These are phyloP conservation scores for Ramphastos sulfuratus DNA, from an alignment of 2,113 vertebrate genomes.

Conservation along the genomic window DNA sequence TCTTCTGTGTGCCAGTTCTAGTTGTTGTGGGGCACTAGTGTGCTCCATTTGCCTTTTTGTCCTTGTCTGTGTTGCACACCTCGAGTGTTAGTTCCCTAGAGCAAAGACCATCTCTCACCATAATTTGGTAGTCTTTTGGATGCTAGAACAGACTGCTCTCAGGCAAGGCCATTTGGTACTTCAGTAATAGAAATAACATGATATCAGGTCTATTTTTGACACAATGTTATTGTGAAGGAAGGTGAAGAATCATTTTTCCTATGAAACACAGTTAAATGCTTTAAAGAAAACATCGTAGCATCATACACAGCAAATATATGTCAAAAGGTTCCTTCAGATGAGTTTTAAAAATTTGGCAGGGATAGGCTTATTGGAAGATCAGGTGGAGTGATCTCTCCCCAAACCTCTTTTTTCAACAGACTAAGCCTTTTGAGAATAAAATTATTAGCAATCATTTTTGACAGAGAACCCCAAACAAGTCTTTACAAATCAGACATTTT, in stretches of 20 bases:
- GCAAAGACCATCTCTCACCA: background rate
- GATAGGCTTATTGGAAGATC: background rate
- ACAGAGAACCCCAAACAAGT: background rate
- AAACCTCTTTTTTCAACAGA: background rate
- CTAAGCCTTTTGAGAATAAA: background rate
- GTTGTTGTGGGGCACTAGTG: background rate
- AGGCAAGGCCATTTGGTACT: slow-evolving; percentile 11
- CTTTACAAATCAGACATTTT: background rate
- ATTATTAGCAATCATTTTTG: background rate
- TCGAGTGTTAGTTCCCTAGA: background rate
- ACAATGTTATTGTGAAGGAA: background rate
- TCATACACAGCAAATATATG: background rate
- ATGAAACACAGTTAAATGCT: background rate
- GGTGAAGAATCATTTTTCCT: background rate
- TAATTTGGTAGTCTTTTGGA: background rate
- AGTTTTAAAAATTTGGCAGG: background rate
- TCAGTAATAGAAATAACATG: slow-evolving; percentile 15
- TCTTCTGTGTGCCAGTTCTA: fast-evolving
- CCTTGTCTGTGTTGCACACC: background rate
- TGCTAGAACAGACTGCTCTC: background rate
- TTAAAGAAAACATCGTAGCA: background rate
- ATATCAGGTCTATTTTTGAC: slow-evolving; percentile 45
- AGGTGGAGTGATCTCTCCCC: background rate
- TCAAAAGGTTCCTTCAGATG: background rate
- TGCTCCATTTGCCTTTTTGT: background rate